phyloP scores from a whole-genome alignment of 2,888 invertebrate genomes.

The Orthosia gothica region DNA sequence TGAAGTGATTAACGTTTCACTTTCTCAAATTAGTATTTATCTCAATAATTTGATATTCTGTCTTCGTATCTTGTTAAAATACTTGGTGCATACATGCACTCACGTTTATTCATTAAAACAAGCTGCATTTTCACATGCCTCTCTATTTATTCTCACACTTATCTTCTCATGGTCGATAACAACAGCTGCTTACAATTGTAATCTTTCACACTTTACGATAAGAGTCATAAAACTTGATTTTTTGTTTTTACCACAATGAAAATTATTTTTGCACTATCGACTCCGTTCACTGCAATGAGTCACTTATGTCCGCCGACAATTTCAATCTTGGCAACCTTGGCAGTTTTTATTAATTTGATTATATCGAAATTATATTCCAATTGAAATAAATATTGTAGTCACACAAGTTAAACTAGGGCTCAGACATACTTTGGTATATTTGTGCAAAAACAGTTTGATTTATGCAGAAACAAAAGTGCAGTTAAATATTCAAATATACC shows the following conservation, averaged over 20 bases:
- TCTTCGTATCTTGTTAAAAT: constrained; percentile 38
- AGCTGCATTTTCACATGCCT: constrained; percentile 74
- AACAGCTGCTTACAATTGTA: constrained; percentile 62
- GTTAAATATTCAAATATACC: constrained; percentile 19
- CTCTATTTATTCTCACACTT: constrained; percentile 78
- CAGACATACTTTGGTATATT: background rate
- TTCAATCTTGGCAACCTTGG: constrained; percentile 57
- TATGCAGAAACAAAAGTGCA: constrained; percentile 5
- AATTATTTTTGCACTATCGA: constrained; percentile 56
- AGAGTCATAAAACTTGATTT: constrained; percentile 62
- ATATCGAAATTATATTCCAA: constrained; percentile 40
- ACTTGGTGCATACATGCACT: constrained; percentile 18
- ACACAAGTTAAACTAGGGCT: constrained; percentile 24
- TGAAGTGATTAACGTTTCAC: constrained; percentile 22
- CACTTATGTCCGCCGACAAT: constrained; percentile 43
- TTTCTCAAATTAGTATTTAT: constrained; percentile 28
- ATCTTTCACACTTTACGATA: constrained; percentile 66
- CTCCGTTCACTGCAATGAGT: constrained; percentile 64
- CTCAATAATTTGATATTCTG: constrained; percentile 19
- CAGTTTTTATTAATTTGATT: constrained; percentile 49
- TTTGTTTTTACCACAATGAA: constrained; percentile 45
- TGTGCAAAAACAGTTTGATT: constrained; percentile 10
- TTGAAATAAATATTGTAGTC: constrained; percentile 18
- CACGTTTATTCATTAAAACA: constrained; percentile 57
- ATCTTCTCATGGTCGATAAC: constrained; percentile 71